Percentiles rank a stretch among this genome's conserved stretches.
These are phyloP conservation scores for Triops cancriformis DNA, from an alignment of 1,140 invertebrate genomes.

Conservation along the genomic window DNA sequence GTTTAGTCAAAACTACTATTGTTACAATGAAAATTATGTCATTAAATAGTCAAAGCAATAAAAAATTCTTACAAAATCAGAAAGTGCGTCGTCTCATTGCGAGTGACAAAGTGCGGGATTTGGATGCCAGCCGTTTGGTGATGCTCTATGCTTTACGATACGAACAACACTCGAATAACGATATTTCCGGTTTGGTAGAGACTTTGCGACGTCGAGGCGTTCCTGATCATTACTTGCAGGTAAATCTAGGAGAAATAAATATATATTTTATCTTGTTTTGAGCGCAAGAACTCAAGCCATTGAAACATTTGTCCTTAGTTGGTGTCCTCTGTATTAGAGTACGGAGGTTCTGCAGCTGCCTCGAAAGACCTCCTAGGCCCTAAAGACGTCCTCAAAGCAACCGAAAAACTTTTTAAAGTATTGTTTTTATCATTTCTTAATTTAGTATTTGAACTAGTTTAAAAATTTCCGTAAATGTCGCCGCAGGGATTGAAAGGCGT, in stretches of 20 bases:
- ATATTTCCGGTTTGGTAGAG: constrained; percentile 61
- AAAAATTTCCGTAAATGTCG: constrained; percentile 28
- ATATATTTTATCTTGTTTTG: background rate
- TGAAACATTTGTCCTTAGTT: background rate
- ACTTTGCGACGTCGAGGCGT: constrained; percentile 60
- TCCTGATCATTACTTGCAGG: constrained; percentile 39
- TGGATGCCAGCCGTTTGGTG: constrained; percentile 78
- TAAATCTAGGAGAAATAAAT: background rate
- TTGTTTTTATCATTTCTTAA: background rate
- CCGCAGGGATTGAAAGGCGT: constrained; percentile 74
- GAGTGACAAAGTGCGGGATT: constrained; percentile 59
- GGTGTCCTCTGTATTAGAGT: constrained; percentile 58
- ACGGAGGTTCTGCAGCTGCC: constrained; percentile 60
- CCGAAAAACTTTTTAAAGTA: constrained; percentile 81
- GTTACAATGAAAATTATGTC: too few species aligned
- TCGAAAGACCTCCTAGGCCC: constrained; percentile 35
- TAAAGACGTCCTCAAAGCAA: constrained; percentile 79
- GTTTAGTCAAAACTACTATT: background rate
- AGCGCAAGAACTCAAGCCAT: background rate
- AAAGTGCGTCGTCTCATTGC: constrained; percentile 61
- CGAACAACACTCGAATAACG: constrained; percentile 79
- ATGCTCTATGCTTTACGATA: constrained; percentile 89
- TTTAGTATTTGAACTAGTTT: too few species aligned
- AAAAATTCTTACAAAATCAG: too few species aligned
- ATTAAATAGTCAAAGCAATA: too few species aligned